phyloP scores from a whole-genome alignment of 2,797 vertebrate species.

The Takifugu ocellatus region DNA sequence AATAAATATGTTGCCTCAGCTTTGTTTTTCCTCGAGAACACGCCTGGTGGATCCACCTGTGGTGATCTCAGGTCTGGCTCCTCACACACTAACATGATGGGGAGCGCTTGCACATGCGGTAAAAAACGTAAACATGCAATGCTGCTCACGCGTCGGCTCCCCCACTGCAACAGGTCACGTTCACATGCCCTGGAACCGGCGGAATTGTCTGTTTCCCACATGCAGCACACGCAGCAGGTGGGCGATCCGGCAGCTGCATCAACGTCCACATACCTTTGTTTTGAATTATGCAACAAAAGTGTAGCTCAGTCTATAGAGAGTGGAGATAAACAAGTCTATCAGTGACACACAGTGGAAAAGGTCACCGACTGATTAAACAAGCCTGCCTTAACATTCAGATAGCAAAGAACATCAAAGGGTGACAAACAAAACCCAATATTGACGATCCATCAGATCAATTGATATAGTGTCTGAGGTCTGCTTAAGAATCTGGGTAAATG shows the following conservation, averaged over 20 bases:
- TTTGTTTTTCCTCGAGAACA: slow-evolving; percentile 50
- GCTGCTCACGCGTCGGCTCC: not conserved
- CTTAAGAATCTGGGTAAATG: slow-evolving; percentile 38
- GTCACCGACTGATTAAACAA: not conserved
- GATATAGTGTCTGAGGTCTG: slow-evolving; percentile 19
- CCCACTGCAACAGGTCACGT: slow-evolving; percentile 6
- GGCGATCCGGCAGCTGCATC: not conserved
- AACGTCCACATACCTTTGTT: not conserved
- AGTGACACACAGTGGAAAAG: not conserved
- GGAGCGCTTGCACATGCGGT: slow-evolving; percentile 1
- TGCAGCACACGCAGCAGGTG: slow-evolving; percentile 6
- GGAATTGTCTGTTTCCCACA: slow-evolving; percentile 4
- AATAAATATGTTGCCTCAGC: slow-evolving; percentile 51
- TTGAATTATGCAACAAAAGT: too few relatives aligned
- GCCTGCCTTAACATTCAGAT: too few relatives aligned
- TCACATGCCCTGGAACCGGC: not conserved
- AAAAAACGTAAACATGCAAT: slow-evolving; percentile 15
- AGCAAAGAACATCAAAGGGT: not conserved
- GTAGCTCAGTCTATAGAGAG: not conserved
- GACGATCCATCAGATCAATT: not conserved
- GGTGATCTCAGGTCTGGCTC: slow-evolving; percentile 22
- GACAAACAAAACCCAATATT: not conserved
- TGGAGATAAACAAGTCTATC: too few relatives aligned
- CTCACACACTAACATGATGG: slow-evolving; percentile 5
- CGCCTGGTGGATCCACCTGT: slow-evolving; percentile 28